Percentiles rank a stretch among this genome's conserved stretches.
phyloP scores from a whole-genome alignment of 2,113 vertebrate species.

The Plotosus lineatus region DNA sequence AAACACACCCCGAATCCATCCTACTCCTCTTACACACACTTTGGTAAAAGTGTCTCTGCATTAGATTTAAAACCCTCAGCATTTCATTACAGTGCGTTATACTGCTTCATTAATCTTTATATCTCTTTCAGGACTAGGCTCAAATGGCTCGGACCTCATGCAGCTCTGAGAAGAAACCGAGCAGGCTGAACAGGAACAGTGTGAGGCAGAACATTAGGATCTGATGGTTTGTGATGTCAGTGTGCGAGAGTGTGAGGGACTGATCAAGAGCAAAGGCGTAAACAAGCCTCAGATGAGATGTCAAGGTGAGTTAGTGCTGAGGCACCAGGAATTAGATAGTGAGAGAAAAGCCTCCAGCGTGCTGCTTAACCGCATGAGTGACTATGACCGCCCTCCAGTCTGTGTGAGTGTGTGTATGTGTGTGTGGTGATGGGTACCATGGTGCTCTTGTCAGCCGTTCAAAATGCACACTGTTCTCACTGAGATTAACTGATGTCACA shows the following conservation, averaged over 20 bases:
- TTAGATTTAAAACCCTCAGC: too few relatives aligned
- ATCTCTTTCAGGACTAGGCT: neutral
- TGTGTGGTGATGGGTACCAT: neutral
- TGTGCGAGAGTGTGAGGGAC: neutral
- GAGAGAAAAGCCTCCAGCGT: neutral
- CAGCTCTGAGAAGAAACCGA: neutral
- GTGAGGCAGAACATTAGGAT: neutral
- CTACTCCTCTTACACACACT: too few relatives aligned
- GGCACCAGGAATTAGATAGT: slow-evolving; percentile 62
- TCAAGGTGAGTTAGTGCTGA: slow-evolving; percentile 74
- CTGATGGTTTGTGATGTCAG: too few relatives aligned
- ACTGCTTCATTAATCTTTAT: too few relatives aligned
- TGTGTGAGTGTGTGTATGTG: neutral
- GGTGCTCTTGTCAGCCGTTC: slow-evolving; percentile 38
- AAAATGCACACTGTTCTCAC: slow-evolving; percentile 61
- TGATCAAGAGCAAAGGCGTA: slow-evolving; percentile 53
- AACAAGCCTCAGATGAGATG: slow-evolving; percentile 77
- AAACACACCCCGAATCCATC: too few relatives aligned
- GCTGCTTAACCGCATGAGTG: slow-evolving; percentile 9
- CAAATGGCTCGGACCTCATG: neutral
- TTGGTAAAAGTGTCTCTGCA: too few relatives aligned
- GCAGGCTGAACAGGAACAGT: neutral
- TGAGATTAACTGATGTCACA: slow-evolving; percentile 69
- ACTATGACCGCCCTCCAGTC: neutral
- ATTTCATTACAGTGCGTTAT: too few relatives aligned